These are phyloP conservation scores for Platycercus adscitus DNA, from an alignment of 2,113 vertebrate genomes.

Conservation along the genomic window DNA sequence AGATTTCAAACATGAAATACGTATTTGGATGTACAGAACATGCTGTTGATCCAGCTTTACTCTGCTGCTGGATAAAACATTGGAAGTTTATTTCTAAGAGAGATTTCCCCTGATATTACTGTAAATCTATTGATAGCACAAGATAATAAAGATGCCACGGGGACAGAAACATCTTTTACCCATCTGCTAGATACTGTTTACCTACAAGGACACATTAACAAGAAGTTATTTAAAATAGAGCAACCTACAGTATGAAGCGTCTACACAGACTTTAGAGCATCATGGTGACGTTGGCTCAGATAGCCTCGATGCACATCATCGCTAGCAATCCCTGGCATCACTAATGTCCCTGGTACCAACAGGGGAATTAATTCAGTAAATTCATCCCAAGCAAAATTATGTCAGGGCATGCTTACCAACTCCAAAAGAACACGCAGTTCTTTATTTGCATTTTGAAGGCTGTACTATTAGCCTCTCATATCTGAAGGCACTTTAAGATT, in stretches of 20 bases:
- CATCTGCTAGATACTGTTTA: background rate
- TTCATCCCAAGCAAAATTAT: background rate
- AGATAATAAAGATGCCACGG: background rate
- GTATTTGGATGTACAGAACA: background rate
- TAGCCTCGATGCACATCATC: background rate
- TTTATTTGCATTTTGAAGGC: background rate
- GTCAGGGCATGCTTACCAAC: background rate
- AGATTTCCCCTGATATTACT: background rate
- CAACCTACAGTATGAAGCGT: background rate
- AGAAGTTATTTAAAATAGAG: background rate
- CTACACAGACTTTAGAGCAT: no score
- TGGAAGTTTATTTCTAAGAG: background rate
- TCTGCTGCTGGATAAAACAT: background rate
- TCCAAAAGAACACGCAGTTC: background rate
- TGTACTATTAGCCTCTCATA: background rate
- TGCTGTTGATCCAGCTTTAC: background rate
- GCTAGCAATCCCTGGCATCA: background rate
- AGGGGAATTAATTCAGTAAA: background rate
- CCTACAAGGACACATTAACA: background rate
- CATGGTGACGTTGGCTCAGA: background rate
- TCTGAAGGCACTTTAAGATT: background rate
- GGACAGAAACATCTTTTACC: background rate
- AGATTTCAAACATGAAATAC: background rate
- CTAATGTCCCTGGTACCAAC: background rate
- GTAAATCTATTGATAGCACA: background rate